Evolutionary conservation across 2,888 invertebrate species (phyloP), one percentile per base, ranked within the genome.

Genomic region (Phalera bucephala): DNA sequence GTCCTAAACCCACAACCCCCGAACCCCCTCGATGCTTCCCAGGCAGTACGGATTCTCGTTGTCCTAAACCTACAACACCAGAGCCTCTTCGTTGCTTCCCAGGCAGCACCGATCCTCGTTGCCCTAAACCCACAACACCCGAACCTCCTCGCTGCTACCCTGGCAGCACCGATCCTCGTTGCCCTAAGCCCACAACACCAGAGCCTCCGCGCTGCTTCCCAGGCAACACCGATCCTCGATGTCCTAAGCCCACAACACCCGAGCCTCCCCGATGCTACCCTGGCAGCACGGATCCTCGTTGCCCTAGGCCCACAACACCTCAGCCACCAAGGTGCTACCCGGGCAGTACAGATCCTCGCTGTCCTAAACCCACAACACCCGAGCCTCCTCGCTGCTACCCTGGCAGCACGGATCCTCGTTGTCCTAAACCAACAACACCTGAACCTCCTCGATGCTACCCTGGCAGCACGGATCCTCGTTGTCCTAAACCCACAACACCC

Each of bases 231-330:
- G 22, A 79, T 69, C 40, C 51, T 0, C 34, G 43, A 0, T 49
- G 47, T 0, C 42, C 52, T 3, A 35, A 38, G n/a, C 62, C 77
- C 42, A 39, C 65, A 45, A 53, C 81, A 19, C 73, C 72, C 0
- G 56, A 48, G 20, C 49, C 67, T 6, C 61, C 61, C 1, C 45
- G 48, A 0, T 65, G 67, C 13, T 67, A 37, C 37, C 66, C 70
- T 1, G 71, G 72, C 0, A 64, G 56, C 1, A 51, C 52, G 46
- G 80, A 84, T 39, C 74, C 79, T 0, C 57, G 76, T 8, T 85
- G 75, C 5, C 76, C 67, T 0, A 55, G 61, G 33, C 69, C 74
- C 15, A 58, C 67, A 14, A 64, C 71, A 1, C 60, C 64, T 20
- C 50, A 60, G 17, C 67, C 62, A 1, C 75, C 70, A 1, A 54